A percentile compares a stretch with the other conserved stretches of the same genome.
These are phyloP conservation scores for Melanophora roralis DNA, from an alignment of 2,888 invertebrate genomes.

Conservation along the genomic window DNA sequence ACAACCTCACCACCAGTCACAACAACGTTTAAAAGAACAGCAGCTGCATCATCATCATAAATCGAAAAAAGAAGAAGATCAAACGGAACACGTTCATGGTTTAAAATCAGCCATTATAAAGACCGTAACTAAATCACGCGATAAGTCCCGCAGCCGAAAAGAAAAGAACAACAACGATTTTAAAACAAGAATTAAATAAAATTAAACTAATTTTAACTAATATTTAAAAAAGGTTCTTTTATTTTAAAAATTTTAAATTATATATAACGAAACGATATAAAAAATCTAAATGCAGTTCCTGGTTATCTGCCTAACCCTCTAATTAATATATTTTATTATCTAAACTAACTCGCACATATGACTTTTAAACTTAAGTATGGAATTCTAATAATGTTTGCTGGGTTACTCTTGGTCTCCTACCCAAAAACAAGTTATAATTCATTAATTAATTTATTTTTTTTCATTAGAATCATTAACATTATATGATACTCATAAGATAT, in stretches of 20 bases:
- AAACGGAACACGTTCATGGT: slow-evolving; percentile 50
- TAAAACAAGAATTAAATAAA: slow-evolving; percentile 17
- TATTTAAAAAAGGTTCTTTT: not conserved
- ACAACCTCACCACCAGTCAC: slow-evolving; percentile 58
- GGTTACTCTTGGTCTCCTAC: not conserved
- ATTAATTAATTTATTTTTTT: slow-evolving; percentile 39
- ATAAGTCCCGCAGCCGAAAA: slow-evolving; percentile 49
- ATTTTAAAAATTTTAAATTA: slow-evolving; percentile 23
- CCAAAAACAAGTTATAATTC: slow-evolving; percentile 57
- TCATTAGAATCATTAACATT: slow-evolving; percentile 54
- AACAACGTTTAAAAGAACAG: slow-evolving; percentile 30
- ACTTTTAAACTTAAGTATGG: slow-evolving; percentile 22
- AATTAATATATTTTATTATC: slow-evolving; percentile 2
- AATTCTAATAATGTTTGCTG: not conserved
- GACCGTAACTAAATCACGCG: slow-evolving; percentile 55
- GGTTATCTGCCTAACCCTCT: slow-evolving; percentile 40
- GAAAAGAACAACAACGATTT: slow-evolving; percentile 39
- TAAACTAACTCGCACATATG: slow-evolving; percentile 54
- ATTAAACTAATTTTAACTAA: slow-evolving; percentile 31
- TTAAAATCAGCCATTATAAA: slow-evolving; percentile 58
- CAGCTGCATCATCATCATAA: slow-evolving; percentile 64
- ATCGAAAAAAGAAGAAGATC: slow-evolving; percentile 69
- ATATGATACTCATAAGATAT: slow-evolving; percentile 58
- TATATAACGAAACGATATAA: slow-evolving; percentile 5
- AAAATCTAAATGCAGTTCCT: slow-evolving; percentile 50